Conservation (phyloP, 2,113 vertebrate species). For the Hirundichthys speculiger region DNA sequence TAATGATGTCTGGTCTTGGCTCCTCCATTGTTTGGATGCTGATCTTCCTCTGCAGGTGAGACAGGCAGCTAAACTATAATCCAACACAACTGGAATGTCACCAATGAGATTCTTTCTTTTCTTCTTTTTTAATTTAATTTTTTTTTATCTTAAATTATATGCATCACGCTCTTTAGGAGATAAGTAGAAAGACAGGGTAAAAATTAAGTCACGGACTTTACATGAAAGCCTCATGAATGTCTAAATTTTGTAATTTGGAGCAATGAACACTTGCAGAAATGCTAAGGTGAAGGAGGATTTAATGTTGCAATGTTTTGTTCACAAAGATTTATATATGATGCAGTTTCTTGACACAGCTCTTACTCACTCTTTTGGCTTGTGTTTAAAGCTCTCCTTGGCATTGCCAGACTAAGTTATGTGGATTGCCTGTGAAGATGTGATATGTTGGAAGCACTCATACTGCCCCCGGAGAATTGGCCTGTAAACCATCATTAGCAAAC, state of each 20-base stretch:
- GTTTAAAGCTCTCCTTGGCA: conserved; percentile 72
- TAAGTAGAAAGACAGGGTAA: conserved; percentile 11
- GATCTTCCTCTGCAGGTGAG: conserved; percentile 63
- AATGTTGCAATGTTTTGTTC: conserved; percentile 58
- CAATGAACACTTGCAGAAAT: conserved; percentile 9
- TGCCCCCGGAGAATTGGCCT: conserved; percentile 76
- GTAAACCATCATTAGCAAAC: conserved; percentile 79
- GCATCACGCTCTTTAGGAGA: background rate
- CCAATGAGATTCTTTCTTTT: background rate
- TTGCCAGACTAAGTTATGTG: conserved; percentile 76
- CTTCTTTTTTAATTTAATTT: background rate
- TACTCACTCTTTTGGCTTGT: conserved; percentile 63
- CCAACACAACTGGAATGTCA: background rate
- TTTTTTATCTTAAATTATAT: conserved; percentile 9
- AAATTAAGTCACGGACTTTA: conserved; percentile 7
- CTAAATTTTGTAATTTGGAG: conserved; percentile 36
- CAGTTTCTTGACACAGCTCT: conserved; percentile 69
- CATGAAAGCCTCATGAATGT: conserved; percentile 1
- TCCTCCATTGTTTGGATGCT: conserved; percentile 69
- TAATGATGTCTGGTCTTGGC: conserved; percentile 71
- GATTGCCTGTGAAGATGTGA: conserved; percentile 73
- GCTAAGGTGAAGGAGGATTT: conserved; percentile 47
- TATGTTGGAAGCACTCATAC: conserved; percentile 73
- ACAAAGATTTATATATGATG: conserved; percentile 58
- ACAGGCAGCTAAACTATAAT: conserved; percentile 24